These are phyloP conservation scores for Sanderia malayensis DNA, from an alignment of 30 jellyfish, hydroid and myxozoan genomes.

Conservation along the genomic window DNA sequence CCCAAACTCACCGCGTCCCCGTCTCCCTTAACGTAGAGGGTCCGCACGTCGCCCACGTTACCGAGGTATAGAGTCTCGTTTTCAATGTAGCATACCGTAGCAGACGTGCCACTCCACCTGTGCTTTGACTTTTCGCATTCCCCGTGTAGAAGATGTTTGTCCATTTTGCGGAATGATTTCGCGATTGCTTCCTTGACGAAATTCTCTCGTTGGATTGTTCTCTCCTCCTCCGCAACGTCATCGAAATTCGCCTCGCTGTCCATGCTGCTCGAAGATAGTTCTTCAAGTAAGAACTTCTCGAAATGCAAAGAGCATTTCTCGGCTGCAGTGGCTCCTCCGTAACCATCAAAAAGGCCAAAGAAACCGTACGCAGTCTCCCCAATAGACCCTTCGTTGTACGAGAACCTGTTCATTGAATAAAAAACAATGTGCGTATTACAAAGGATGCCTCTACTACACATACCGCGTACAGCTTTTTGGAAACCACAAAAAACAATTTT, in stretches of 20 bases:
- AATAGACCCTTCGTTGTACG: conserved; percentile 14
- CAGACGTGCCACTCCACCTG: conserved; percentile 77
- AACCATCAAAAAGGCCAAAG: conserved; percentile 77
- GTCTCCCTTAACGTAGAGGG: conserved; percentile 47
- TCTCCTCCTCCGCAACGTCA: conserved; percentile 10
- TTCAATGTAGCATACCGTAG: conserved; percentile 42
- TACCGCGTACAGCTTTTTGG: too few species aligned
- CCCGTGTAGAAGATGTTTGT: conserved; percentile 24
- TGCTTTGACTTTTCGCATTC: conserved; percentile 45
- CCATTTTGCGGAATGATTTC: conserved; percentile 39
- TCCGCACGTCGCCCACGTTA: conserved; percentile 60
- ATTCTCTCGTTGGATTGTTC: conserved; percentile 7
- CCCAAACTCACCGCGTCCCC: conserved; percentile 41
- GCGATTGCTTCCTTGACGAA: conserved; percentile 27
- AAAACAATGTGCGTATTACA: too few species aligned
- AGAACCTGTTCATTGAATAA: conserved; percentile 6
- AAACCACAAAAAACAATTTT: not conserved
- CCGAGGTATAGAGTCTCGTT: conserved; percentile 36
- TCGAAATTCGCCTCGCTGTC: not conserved
- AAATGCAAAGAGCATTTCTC: conserved; percentile 42
- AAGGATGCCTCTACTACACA: too few species aligned
- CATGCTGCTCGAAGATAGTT: not conserved
- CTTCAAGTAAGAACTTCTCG: conserved; percentile 23
- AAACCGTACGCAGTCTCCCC: conserved; percentile 6
- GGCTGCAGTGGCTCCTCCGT: conserved; percentile 62